Evolutionary conservation across 2,797 vertebrate species (phyloP).

Genomic region (Tapirus indicus): DNA sequence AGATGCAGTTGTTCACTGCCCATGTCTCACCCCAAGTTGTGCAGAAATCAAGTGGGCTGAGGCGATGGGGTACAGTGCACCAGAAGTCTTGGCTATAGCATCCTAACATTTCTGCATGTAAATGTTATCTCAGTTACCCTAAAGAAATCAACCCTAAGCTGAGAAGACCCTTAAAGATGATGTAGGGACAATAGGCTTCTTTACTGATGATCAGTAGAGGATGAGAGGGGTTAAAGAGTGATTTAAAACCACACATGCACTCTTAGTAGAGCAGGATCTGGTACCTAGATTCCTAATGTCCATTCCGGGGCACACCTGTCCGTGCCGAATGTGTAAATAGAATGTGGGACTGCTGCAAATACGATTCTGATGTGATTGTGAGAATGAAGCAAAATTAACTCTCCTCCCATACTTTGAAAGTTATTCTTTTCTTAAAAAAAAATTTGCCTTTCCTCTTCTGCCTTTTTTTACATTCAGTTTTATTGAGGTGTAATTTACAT

Average conservation of each 20-base stretch:
- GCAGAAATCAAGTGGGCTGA: background rate
- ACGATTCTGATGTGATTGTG: background rate
- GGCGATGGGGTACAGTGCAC: accelerated
- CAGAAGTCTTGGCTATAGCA: background rate
- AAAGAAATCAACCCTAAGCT: background rate
- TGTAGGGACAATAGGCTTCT: background rate
- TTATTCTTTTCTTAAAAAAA: background rate
- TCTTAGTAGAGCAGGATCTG: background rate
- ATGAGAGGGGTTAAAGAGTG: background rate
- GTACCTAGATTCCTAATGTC: background rate
- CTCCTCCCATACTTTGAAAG: background rate
- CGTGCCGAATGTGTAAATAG: background rate
- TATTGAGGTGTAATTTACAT: background rate
- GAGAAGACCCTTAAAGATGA: background rate
- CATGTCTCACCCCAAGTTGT: background rate
- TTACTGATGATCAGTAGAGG: background rate
- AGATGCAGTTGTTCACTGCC: background rate
- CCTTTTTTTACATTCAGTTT: background rate
- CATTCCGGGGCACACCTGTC: background rate
- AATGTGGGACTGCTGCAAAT: background rate
- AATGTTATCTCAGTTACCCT: background rate
- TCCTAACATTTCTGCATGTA: background rate
- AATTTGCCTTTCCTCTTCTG: background rate
- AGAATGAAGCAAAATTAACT: background rate
- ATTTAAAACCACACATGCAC: background rate